Evolutionary conservation across 2,797 vertebrate species (phyloP), one percentile per base, ranked within the genome.

Genomic region (Mus caroli): DNA sequence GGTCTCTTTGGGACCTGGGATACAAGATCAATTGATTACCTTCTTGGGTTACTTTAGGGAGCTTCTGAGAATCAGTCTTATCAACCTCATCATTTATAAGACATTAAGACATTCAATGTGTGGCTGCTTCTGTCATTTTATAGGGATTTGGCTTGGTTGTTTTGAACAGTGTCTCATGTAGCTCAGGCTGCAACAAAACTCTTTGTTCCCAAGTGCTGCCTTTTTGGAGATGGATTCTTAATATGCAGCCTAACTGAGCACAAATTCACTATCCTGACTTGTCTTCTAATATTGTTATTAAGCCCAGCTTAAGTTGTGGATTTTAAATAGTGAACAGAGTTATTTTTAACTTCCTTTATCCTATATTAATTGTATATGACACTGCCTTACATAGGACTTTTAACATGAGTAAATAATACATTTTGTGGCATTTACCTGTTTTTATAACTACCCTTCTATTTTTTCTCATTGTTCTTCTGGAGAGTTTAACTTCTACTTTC

Each of bases 1-100:
- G 40, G 40, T 43, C 40, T 43, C 40, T 43, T 43, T 43, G 40
- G 40, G 40, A 43, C 40, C 40, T 43, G 40, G 40, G 40, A 43
- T 43, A 43, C 40, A 43, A 43, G 40, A 43, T 43, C 40, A 43
- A 43, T 43, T 43, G 40, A 43, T 43, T 43, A 43, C 40, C 4
- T 89, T 87, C 46, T 89, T 71, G 17, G n/a, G 24, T 75, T 60
- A 60, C 12, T 86, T 82, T 86, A 24, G 73, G 87, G 75, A 94
- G 52, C 31, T 34, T 79, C 54, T 78, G 62, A 75, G 56, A 19
- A 31, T 93, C 46, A 79, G 19, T 9, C 46, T 79, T 9, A 31
- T 93, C 46, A 79, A 24, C 6, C 46, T 79, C 12, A 19, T 64
- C 40, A 50, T 28, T 31, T 85, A 2, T 62, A 19, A 69, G 34